Evolutionary conservation across 2,113 vertebrate species (phyloP).

Genomic region (Hiodon tergisus): DNA sequence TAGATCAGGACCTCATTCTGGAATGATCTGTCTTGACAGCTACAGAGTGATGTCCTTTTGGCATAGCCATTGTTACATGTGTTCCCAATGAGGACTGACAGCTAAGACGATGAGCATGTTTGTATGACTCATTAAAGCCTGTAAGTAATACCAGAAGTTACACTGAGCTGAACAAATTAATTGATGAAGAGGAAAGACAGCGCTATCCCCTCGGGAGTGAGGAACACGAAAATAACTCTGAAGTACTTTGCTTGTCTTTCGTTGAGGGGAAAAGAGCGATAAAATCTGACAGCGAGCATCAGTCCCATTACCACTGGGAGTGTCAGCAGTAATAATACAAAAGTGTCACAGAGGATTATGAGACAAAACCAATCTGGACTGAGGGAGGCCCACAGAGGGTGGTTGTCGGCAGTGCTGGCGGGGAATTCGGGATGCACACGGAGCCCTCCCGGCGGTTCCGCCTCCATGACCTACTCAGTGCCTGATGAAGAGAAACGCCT

Average conservation of each 20-base stretch:
- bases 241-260: conserved; percentile 31
- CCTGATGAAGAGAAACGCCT: not conserved
- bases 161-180: conserved; percentile 41
- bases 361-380: conserved; percentile 28
- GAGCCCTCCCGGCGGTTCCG: conserved; percentile 13
- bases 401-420: not conserved
- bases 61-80: not conserved
- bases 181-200: conserved; percentile 33
- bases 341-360: conserved; percentile 26
- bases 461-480: not conserved
- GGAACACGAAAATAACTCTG: conserved; percentile 36
- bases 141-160: conserved; percentile 37
- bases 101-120: conserved; percentile 26
- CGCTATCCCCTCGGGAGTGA: conserved; percentile 30
- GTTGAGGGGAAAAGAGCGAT: conserved; percentile 24
- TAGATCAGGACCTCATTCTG: not conserved
- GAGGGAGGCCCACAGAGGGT: not conserved
- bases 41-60: not conserved
- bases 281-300: conserved; percentile 31
- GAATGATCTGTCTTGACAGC: not conserved
- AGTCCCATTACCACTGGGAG: conserved; percentile 16
- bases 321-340: conserved; percentile 35
- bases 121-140: conserved; percentile 42
- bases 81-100: conserved; percentile 29
- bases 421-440: not conserved